Evolutionary conservation across 2,797 vertebrate genomes (phyloP).

Genomic region (Tragopan temminckii): DNA sequence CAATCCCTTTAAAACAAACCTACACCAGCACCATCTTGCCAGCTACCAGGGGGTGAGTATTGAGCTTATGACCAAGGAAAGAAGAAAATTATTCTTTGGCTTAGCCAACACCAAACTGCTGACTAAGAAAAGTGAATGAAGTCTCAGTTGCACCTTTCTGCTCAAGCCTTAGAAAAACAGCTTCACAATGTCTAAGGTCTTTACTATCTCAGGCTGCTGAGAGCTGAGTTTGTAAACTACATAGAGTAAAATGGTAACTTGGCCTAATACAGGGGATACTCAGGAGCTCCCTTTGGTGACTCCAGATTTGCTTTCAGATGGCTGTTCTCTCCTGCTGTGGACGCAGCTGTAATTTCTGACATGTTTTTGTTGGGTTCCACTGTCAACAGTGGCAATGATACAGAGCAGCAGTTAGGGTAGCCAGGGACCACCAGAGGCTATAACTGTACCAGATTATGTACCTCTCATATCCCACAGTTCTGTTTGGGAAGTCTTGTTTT

Average conservation of each 20-base stretch:
- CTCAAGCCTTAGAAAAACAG: neutral
- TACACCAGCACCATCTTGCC: neutral
- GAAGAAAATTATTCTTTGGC: neutral
- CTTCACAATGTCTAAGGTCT: neutral
- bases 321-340: neutral
- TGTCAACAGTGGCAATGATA: neutral
- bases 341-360: neutral
- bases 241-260: neutral
- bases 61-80: neutral
- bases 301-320: neutral
- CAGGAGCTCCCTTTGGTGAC: neutral
- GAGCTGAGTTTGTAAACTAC: neutral
- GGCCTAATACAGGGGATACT: neutral
- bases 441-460: neutral
- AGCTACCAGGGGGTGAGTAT: neutral
- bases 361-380: neutral
- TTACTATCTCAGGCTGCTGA: neutral
- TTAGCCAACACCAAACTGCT: neutral
- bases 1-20: neutral
- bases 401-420: neutral
- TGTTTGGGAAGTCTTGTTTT: constrained; percentile 46
- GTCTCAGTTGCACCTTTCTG: neutral
- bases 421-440: neutral
- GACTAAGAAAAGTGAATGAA: neutral
- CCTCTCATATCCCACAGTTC: neutral